A percentile compares a stretch with the other conserved stretches of the same genome.
phyloP scores from a whole-genome alignment of 2,113 vertebrate genomes.

The Sturnira hondurensis region DNA sequence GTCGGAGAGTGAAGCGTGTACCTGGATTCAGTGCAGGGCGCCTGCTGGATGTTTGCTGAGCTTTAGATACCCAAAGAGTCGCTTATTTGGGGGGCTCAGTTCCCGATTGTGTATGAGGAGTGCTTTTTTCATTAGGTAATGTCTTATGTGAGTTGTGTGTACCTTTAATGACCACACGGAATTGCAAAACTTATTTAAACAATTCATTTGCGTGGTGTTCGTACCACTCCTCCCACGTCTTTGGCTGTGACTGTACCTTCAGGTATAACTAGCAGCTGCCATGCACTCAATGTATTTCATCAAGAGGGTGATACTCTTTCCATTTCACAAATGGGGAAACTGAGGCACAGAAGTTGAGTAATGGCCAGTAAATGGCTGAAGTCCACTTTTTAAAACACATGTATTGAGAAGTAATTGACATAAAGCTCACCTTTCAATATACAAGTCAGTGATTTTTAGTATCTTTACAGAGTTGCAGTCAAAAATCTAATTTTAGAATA shows the following conservation, averaged over 20 bases:
- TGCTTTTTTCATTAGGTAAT: not conserved
- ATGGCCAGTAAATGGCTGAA: not conserved
- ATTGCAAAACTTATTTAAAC: not conserved
- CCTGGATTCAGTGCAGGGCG: not conserved
- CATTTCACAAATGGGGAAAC: not conserved
- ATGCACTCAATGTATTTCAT: not conserved
- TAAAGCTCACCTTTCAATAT: not conserved
- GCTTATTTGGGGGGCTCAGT: not conserved
- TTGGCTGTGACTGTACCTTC: not conserved
- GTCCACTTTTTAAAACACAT: not conserved
- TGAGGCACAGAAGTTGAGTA: not conserved
- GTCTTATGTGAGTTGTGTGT: not conserved
- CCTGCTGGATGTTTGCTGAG: not conserved
- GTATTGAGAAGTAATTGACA: not conserved
- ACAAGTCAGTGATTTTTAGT: not conserved
- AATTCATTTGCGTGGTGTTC: not conserved
- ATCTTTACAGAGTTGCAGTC: not conserved
- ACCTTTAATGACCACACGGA: not conserved
- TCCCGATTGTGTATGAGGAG: not conserved
- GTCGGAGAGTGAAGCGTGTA: not conserved
- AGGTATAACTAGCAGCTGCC: not conserved
- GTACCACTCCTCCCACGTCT: not conserved
- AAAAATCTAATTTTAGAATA: not conserved
- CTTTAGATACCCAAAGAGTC: not conserved
- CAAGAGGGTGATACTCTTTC: not conserved